phyloP scores from a whole-genome alignment of 2,113 vertebrate genomes.

The Indicator maculatus region DNA sequence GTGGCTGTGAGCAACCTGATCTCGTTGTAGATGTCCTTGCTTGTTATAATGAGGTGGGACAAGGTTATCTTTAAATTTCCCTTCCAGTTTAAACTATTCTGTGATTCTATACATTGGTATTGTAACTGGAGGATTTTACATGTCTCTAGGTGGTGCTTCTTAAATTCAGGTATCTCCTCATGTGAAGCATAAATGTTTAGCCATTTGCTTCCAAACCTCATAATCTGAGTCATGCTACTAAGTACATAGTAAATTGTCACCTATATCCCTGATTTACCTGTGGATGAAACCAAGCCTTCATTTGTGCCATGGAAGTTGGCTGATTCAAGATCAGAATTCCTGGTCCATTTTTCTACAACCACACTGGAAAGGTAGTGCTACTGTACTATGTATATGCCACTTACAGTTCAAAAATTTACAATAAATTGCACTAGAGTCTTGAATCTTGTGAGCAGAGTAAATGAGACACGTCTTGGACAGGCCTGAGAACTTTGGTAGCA shows the following conservation, averaged over 20 bases:
- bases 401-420: not conserved
- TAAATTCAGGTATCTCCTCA: not conserved
- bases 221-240: not conserved
- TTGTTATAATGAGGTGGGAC: too few relatives aligned
- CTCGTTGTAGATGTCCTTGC: too few relatives aligned
- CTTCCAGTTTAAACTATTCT: too few relatives aligned
- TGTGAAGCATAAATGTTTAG: not conserved
- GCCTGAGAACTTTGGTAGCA: not conserved
- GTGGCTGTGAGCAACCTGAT: too few relatives aligned
- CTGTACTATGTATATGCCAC: not conserved
- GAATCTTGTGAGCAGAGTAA: not conserved
- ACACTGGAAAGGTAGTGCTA: not conserved
- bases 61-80: too few relatives aligned
- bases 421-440: not conserved
- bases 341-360: not conserved
- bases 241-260: not conserved
- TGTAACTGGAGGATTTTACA: too few relatives aligned
- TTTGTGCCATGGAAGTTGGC: too few relatives aligned
- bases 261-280: not conserved
- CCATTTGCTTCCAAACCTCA: not conserved
- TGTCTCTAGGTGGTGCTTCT: not conserved
- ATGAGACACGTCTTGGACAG: rapidly evolving
- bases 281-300: not conserved
- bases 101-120: too few relatives aligned
- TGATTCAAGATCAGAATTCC: not conserved